phyloP scores from a whole-genome alignment of 2,797 vertebrate species.

The Apogon hyalosoma region DNA sequence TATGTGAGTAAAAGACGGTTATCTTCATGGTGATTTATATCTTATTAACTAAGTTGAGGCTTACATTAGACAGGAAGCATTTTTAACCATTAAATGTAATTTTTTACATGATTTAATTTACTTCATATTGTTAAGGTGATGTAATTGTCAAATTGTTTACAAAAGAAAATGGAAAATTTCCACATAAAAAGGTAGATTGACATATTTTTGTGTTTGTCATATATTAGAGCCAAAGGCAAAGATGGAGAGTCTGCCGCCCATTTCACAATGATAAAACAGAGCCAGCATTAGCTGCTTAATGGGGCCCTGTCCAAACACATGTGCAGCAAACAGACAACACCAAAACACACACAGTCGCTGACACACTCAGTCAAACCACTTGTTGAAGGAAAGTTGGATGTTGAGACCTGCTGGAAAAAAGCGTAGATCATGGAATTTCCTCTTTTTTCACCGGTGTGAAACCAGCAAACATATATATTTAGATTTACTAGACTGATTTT shows the following conservation, averaged over 20 bases:
- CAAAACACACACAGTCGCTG: constrained; percentile 43
- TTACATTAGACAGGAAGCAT: constrained; percentile 6
- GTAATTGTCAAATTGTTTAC: constrained; percentile 6
- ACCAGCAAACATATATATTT: constrained; percentile 79
- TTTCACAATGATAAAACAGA: constrained; percentile 51
- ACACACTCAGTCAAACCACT: constrained; percentile 62
- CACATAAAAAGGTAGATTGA: constrained; percentile 18
- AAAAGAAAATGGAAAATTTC: constrained; percentile 15
- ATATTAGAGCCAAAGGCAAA: constrained; percentile 22
- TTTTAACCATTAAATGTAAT: background rate
- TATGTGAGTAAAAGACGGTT: background rate
- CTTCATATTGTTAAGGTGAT: constrained; percentile 9
- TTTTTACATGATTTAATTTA: constrained; percentile 4
- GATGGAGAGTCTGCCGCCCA: constrained; percentile 16
- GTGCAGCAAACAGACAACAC: constrained; percentile 28
- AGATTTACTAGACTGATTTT: constrained; percentile 81
- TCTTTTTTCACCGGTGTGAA: constrained; percentile 73
- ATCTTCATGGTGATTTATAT: constrained; percentile 23
- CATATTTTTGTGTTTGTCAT: constrained; percentile 25
- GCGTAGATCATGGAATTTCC: constrained; percentile 78
- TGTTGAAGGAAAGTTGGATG: constrained; percentile 77
- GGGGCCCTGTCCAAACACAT: constrained; percentile 38
- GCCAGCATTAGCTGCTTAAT: constrained; percentile 57
- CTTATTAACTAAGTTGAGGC: constrained; percentile 8
- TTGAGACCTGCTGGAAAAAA: constrained; percentile 56